Conservation (phyloP, 2,113 vertebrate species). For the Leucopternis melanops region DNA sequence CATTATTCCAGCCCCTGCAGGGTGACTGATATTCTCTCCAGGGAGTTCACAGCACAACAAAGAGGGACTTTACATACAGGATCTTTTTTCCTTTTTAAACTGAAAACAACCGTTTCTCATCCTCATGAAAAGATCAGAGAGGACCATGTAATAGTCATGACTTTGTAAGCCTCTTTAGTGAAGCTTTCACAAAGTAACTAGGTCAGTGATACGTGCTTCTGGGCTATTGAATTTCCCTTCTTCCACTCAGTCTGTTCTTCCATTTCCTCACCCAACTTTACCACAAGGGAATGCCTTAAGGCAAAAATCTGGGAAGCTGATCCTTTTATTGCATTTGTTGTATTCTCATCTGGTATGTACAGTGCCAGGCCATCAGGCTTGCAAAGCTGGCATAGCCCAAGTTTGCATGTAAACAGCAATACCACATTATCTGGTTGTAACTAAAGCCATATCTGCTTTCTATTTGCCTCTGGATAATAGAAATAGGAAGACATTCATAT, state of each 20-base stretch:
- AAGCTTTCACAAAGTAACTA: constrained; percentile 35
- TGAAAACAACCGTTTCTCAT: constrained; percentile 50
- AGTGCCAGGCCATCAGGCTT: neutral
- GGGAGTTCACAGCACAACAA: constrained; percentile 41
- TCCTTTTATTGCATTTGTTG: constrained; percentile 33
- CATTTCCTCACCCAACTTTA: constrained; percentile 25
- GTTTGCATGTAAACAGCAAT: constrained; percentile 4
- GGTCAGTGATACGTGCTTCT: constrained; percentile 12
- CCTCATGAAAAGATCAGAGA: constrained; percentile 52
- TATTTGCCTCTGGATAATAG: too few relatives aligned
- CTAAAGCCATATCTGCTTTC: too few relatives aligned
- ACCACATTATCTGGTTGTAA: neutral
- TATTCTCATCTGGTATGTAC: neutral
- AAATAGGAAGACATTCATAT: too few relatives aligned
- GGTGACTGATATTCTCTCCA: constrained; percentile 36
- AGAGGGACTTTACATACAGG: constrained; percentile 33
- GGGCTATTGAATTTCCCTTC: constrained; percentile 8
- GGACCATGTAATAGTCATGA: constrained; percentile 54
- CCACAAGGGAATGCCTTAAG: constrained; percentile 39
- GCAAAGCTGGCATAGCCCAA: neutral
- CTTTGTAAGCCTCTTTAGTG: constrained; percentile 45
- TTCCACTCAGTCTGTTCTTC: constrained; percentile 17
- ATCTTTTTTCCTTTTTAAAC: constrained; percentile 3
- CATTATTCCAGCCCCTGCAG: constrained; percentile 55
- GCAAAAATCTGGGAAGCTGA: constrained; percentile 42